Percentiles rank a stretch among this genome's conserved stretches.
Conservation (phyloP, 1,140 invertebrate species). For the Hestina assimilis region DNA sequence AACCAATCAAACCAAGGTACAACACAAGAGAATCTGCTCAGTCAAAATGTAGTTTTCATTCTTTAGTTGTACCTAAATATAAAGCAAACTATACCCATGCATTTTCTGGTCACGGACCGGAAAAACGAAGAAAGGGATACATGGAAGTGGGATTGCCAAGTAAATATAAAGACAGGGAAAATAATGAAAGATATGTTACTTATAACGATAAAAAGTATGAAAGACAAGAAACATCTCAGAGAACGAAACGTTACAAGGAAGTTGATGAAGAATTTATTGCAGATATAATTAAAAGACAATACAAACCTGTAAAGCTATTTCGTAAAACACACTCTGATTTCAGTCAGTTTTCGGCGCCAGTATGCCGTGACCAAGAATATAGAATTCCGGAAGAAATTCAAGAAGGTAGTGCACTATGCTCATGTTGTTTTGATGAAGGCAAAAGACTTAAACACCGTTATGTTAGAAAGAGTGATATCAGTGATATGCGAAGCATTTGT, state of each 20-base stretch:
- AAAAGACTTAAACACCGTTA: conserved; percentile 23
- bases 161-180: conserved; percentile 23
- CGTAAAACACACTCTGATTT: conserved; percentile 47
- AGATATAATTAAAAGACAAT: conserved; percentile 63
- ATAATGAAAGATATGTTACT: conserved; percentile 6
- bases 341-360: conserved; percentile 62
- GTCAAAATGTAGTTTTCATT: conserved; percentile 42
- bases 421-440: conserved; percentile 45
- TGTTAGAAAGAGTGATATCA: conserved; percentile 30
- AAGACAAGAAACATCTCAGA: conserved; percentile 14
- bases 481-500: conserved; percentile 56
- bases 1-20: conserved; percentile 24
- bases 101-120: conserved; percentile 9
- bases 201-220: not conserved
- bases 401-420: conserved; percentile 51
- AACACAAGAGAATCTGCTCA: conserved; percentile 23
- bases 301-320: conserved; percentile 60
- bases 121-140: conserved; percentile 11
- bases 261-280: conserved; percentile 60
- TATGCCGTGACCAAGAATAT: conserved; percentile 63
- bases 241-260: conserved; percentile 34
- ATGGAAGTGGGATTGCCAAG: conserved; percentile 12
- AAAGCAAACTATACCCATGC: conserved; percentile 9
- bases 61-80: conserved; percentile 24
- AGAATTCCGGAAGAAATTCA: conserved; percentile 34